Base-by-base conservation (phyloP, 2,888 invertebrate genomes). In the Leptinotarsa juncta region DNA sequence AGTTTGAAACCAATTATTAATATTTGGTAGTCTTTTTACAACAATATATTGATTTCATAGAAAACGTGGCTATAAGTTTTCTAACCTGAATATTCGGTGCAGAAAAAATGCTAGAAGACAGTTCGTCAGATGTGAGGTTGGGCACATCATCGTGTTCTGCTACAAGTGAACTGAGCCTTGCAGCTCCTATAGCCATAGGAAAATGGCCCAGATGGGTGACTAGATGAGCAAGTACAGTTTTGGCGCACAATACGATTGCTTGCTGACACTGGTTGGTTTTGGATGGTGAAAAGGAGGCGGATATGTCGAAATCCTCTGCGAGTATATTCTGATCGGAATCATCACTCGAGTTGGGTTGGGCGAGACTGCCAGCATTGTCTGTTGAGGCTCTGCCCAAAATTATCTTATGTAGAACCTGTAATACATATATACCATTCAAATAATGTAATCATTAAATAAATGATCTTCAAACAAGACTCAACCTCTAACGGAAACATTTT, bases 181-280 rank as follows among this genome's bases (percentile, higher is more conserved):
- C 94, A 0, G 97, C 96, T 70, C 96, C 95, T 67, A 94, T 93
- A 77, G 96, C 95, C 89, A 96, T 94, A 16, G 98, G 98, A 90
- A 98, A 98, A 87, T 98, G 98, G 0, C 97, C 97, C 81, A 98
- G 89, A 89, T 97, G 96, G 80, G 97, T 94, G 7, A 98, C 94
- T 81, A 98, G 90, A 88, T 98, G 97, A 81, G 94, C 93, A 85
- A 97, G 91, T 7, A 91, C 89, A 0, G 90, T 90, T 78, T 90
- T 89, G 2, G 91, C 90, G 76, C 91, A 91, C 67, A 91, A 87
- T 73, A 90, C 89, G 55, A 94, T 91, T 0, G 93, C 90, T 57
- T 88, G 87, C 57, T 89, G 89, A 82, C 90, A 90, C 42, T 89
- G 88, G 67, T 89, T 88, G 73, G 88, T 89, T 72, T 85, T 87